Evolutionary conservation across 1,140 invertebrate genomes (phyloP), one percentile per base, ranked within the genome.

Genomic region (Cardiocondyla obscurior): DNA sequence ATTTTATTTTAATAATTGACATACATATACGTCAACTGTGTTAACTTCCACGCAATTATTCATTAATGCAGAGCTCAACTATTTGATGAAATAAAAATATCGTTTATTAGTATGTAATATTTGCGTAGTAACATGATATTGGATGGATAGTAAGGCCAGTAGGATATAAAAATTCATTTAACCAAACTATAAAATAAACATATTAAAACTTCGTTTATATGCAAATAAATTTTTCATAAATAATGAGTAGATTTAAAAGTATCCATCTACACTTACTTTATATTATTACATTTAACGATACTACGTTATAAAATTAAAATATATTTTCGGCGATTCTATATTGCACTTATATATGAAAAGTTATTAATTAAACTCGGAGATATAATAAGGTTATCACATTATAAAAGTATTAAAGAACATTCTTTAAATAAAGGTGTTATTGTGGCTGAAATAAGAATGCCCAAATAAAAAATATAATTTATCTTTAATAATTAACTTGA

Each of bases 121-220:
- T 44, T 36, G 65, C 60, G 69, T 70, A 86, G 49, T 74, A 85
- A 86, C 79, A 77, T 82, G 74, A 77, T 86, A 85, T 85, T 86
- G 69, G 82, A 70, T 87, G 85, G 82, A 87, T 87, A 87, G 62
- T 49, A 67, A 84, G 53, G 81, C 62, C 85, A 87, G 74, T 84
- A 67, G 22, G 69, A 55, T 49, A 69, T 51, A 81, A 67, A 77
- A 69, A 49, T 4, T 73, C 16, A 44, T 25, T 46, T 51, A 64
- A 86, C 33, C 44, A 33, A 49, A 12, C 39, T 51, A 39, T 53
- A 28, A 39, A 28, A 65, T 0, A 53, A 14, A 28, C 16, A 8
- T 42, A 62, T 44, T 36, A 77, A 53, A 69, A 69, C 33, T 39
- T 53, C 16, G 16, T 6, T 7, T 39, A n/a, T 28, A 25, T 49